Evolutionary conservation across 2,113 vertebrate genomes (phyloP), one percentile per base, ranked within the genome.

Genomic region (Tetrao urogallus): DNA sequence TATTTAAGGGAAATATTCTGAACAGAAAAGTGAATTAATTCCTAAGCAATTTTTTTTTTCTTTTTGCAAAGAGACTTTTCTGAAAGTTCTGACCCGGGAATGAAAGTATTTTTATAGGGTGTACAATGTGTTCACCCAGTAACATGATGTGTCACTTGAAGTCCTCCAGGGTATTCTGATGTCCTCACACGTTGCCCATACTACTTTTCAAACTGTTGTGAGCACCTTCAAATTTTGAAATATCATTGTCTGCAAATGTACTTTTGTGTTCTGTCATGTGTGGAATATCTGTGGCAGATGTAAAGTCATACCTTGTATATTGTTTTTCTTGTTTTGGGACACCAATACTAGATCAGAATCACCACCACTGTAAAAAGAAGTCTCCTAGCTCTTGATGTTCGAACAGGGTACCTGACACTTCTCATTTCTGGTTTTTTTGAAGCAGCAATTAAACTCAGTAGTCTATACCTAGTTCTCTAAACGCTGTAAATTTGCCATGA

Each of bases 191-290:
- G 38, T 38, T 38, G 38, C 50, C 12, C 40, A 28, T 48, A 58
- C 19, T 78, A 22, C 42, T 73, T 40, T 30, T 64, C 48, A 42
- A 47, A 36, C 6, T 64, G 5, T 78, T 64, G 25, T 42, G 8
- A 48, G 25, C n/a, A 48, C 43, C 18, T 76, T 71, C 14, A 3
- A 72, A 27, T 93, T 80, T 67, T 48, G 32, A 30, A 71, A 56
- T 56, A 86, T 21, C 13, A 74, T 48, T 93, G 47, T 76, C 14
- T 86, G 84, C 21, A 87, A 50, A 80, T 66, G 5, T 24, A 66
- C 3, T 0, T 1, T 45, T 30, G 9, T 50, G 3, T 34, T 81
- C 21, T 81, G 45, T 56, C 18, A 4, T 54, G 27, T 63, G 25
- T 38, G n/a, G 11, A 70, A 32, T 66, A 17, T 71, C 6, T 92